These are phyloP conservation scores for Nannoperca australis DNA, from an alignment of 2,797 vertebrate species.

Conservation along the genomic window DNA sequence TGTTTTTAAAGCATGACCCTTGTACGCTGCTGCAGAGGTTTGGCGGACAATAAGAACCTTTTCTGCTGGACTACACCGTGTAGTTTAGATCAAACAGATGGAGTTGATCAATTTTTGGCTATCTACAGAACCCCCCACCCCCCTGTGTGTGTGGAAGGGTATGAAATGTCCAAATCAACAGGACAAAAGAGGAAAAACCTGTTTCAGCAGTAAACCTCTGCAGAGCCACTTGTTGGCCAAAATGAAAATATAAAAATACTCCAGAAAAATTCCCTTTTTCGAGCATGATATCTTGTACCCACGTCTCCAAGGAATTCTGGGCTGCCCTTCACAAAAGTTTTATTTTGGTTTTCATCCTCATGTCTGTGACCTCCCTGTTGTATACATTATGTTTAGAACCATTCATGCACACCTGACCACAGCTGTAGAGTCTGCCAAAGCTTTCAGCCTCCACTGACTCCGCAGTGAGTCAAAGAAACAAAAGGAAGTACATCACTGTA, in stretches of 20 bases:
- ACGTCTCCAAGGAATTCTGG: neutral
- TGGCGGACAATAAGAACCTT: constrained; percentile 15
- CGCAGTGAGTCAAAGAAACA: neutral
- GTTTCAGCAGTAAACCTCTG: constrained; percentile 25
- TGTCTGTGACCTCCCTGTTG: neutral
- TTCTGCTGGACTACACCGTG: constrained; percentile 11
- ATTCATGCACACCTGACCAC: neutral
- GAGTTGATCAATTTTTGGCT: constrained; percentile 54
- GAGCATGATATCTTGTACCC: constrained; percentile 10
- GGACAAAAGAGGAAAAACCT: constrained; percentile 17
- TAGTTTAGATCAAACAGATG: constrained; percentile 41
- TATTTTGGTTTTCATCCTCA: constrained; percentile 3
- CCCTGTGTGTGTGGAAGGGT: neutral
- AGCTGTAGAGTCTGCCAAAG: constrained; percentile 10
- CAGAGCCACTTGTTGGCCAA: neutral
- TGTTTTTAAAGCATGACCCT: constrained; percentile 32
- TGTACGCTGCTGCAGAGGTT: constrained; percentile 22
- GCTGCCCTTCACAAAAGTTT: neutral
- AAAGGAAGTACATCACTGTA: neutral
- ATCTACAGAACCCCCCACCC: neutral
- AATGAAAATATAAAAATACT: constrained; percentile 8
- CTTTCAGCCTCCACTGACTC: constrained; percentile 1
- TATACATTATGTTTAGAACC: constrained; percentile 31
- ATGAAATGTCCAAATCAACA: constrained; percentile 27
- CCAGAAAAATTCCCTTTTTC: neutral